Percentiles rank a stretch among this genome's conserved stretches.
phyloP scores from a whole-genome alignment of 2,797 vertebrate species.

The Acanthis flammea region DNA sequence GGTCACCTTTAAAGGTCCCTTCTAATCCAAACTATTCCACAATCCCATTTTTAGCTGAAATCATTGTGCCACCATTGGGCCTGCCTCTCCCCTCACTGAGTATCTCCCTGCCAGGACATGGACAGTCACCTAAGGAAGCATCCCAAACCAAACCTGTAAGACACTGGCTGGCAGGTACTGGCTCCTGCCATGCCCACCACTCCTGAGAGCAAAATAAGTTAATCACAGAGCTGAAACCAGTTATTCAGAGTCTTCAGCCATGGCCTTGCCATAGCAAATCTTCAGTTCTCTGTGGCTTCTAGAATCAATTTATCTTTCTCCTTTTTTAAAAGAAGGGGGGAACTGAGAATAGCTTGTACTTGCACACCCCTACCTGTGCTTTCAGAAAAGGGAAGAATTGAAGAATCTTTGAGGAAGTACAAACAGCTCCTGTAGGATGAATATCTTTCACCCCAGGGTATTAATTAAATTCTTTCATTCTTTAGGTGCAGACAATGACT shows the following conservation, averaged over 20 bases:
- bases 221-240: not conserved
- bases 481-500: not conserved
- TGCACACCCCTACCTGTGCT: not conserved
- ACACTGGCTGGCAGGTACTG: not conserved
- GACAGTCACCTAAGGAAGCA: not conserved
- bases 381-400: not conserved
- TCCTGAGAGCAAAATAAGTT: not conserved
- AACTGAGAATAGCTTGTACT: not conserved
- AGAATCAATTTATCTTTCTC: not conserved
- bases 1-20: not conserved
- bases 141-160: not conserved
- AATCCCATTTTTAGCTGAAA: not conserved
- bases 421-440: not conserved
- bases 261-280: not conserved
- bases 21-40: not conserved
- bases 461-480: not conserved
- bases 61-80: accelerated
- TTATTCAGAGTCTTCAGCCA: not conserved
- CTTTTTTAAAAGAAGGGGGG: not conserved
- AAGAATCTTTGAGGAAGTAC: not conserved
- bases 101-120: not conserved
- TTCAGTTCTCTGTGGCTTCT: not conserved
- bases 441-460: not conserved
- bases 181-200: not conserved
- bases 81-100: accelerated